These are phyloP conservation scores for Colaptes auratus DNA, from an alignment of 2,113 vertebrate genomes.

Conservation along the genomic window DNA sequence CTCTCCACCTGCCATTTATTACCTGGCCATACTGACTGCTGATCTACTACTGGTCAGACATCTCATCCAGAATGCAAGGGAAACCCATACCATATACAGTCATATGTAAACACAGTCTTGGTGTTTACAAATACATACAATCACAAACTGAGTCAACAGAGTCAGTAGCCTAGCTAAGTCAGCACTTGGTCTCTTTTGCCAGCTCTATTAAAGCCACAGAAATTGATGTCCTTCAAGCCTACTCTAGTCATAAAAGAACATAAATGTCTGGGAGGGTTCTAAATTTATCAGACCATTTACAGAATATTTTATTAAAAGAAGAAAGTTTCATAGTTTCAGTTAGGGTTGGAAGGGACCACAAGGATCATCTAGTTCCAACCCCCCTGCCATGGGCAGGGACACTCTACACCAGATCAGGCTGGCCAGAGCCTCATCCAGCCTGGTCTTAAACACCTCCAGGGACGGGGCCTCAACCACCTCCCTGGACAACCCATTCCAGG, in stretches of 20 bases:
- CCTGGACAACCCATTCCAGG: no score
- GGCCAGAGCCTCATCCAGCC: no score
- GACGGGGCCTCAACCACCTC: no score
- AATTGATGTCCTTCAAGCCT: not conserved
- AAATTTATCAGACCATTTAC: not conserved
- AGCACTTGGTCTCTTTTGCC: not conserved
- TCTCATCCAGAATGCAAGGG: not conserved
- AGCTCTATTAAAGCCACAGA: not conserved
- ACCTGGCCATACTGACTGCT: not conserved
- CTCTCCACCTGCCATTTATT: not conserved
- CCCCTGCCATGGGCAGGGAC: no score
- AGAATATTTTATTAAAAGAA: not conserved
- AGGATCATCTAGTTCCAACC: no score
- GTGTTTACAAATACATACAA: not conserved
- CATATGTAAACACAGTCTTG: not conserved
- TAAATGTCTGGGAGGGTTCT: not conserved
- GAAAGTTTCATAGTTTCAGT: no score
- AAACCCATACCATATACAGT: not conserved
- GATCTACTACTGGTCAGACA: not conserved
- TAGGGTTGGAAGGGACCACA: no score
- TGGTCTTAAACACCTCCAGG: no score
- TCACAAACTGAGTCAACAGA: not conserved
- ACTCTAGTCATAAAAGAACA: not conserved
- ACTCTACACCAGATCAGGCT: no score
- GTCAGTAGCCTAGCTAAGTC: not conserved